Percentiles rank a stretch among this genome's conserved stretches.
These are phyloP conservation scores for Trichogramma dendrolimi DNA, from an alignment of 2,888 invertebrate genomes.

Conservation along the genomic window DNA sequence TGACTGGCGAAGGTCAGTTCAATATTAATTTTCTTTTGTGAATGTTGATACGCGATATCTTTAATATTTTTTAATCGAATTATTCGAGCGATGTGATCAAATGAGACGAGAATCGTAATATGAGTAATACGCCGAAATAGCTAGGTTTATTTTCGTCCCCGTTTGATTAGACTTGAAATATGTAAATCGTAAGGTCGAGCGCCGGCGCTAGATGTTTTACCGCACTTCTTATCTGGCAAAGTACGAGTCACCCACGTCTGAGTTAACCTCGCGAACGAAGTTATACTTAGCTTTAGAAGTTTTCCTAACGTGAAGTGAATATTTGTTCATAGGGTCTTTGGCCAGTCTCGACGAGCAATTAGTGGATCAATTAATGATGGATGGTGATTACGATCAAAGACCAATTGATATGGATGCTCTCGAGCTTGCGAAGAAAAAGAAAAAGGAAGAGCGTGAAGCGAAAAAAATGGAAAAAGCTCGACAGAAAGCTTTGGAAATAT, in stretches of 20 bases:
- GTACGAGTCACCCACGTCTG: background rate
- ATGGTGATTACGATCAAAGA: slow-evolving; percentile 60
- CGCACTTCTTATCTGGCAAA: too few species aligned
- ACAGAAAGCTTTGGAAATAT: slow-evolving; percentile 46
- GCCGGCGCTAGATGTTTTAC: too few species aligned
- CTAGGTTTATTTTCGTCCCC: too few species aligned
- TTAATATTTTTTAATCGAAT: too few species aligned
- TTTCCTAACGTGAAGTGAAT: slow-evolving; percentile 22
- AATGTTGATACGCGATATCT: too few species aligned
- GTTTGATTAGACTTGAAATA: too few species aligned
- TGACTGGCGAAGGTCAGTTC: slow-evolving; percentile 39
- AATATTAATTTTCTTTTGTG: background rate
- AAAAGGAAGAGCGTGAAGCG: slow-evolving; percentile 47
- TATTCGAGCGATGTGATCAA: too few species aligned
- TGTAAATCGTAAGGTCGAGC: too few species aligned
- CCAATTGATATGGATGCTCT: slow-evolving; percentile 55
- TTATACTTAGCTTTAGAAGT: background rate
- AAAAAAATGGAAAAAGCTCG: slow-evolving; percentile 48
- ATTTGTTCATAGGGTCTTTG: slow-evolving; percentile 39
- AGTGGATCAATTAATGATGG: slow-evolving; percentile 57
- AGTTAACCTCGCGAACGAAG: background rate
- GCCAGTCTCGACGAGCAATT: slow-evolving; percentile 48
- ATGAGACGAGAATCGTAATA: too few species aligned
- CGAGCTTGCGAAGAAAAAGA: slow-evolving; percentile 49
- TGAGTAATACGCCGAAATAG: too few species aligned